Percentiles rank a stretch among this genome's conserved stretches.
Conservation (phyloP, 2,797 vertebrate genomes). For the Graptemys geographica region DNA sequence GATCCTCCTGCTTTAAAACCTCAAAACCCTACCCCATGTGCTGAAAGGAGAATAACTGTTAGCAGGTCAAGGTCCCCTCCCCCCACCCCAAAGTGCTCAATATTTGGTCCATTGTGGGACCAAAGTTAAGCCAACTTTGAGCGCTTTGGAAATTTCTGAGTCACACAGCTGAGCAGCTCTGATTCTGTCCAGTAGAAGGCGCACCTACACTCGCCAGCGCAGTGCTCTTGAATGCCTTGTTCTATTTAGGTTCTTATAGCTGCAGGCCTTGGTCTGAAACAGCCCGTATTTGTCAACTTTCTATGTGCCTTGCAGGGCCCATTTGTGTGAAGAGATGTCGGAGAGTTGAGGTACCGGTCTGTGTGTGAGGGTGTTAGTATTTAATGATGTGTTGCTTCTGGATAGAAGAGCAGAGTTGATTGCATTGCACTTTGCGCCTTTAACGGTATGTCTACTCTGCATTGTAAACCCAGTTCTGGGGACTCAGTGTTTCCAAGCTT, state of each 20-base stretch:
- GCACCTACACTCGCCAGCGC: rapidly evolving
- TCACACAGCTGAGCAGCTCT: rapidly evolving
- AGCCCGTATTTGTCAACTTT: not conserved
- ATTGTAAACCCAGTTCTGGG: no score
- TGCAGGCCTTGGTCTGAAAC: no score
- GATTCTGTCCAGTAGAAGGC: not conserved
- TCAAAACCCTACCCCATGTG: not conserved
- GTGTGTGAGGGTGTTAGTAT: rapidly evolving
- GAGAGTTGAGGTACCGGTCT: not conserved
- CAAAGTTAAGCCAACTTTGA: rapidly evolving
- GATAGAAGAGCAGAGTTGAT: not conserved
- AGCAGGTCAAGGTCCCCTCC: not conserved
- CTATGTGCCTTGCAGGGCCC: not conserved
- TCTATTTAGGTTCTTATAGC: not conserved
- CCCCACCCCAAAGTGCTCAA: not conserved
- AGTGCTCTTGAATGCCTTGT: not conserved
- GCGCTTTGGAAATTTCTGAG: not conserved
- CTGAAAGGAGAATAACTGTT: rapidly evolving
- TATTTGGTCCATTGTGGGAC: not conserved
- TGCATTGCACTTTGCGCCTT: not conserved
- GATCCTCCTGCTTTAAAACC: not conserved
- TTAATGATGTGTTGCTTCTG: not conserved
- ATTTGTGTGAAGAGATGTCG: not conserved
- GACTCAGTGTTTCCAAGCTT: no score
- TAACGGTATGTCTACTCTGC: not conserved